These are phyloP conservation scores for Nothobranchius furzeri DNA, from an alignment of 2,113 vertebrate genomes.

Conservation along the genomic window DNA sequence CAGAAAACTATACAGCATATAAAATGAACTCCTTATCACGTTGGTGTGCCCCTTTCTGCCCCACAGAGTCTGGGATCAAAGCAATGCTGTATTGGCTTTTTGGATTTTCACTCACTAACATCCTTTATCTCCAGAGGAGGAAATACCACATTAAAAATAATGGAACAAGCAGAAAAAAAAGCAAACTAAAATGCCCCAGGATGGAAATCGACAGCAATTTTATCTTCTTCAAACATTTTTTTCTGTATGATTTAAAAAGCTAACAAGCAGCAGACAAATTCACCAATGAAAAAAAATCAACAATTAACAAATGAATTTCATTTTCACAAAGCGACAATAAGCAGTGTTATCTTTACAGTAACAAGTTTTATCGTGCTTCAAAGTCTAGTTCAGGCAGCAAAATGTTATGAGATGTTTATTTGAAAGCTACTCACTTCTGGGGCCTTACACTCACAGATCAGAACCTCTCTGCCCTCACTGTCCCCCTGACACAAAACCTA, in stretches of 20 bases:
- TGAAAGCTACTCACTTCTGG: not conserved
- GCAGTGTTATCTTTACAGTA: not conserved
- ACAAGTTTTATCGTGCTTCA: not conserved
- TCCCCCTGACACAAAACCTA: constrained; percentile 8
- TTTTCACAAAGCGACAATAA: not conserved
- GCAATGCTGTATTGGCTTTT: constrained; percentile 19
- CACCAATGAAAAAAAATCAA: not conserved
- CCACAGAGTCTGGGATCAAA: constrained; percentile 8
- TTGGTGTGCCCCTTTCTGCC: constrained; percentile 14
- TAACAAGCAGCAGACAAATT: not conserved
- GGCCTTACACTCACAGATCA: constrained; percentile 17
- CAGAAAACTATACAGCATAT: constrained; percentile 3
- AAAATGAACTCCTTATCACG: constrained; percentile 21
- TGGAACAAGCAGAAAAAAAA: constrained; percentile 21
- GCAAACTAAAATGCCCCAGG: constrained; percentile 9
- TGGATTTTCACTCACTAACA: constrained; percentile 3
- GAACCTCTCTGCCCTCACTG: constrained; percentile 22
- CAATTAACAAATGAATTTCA: not conserved
- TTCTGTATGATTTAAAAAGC: not conserved
- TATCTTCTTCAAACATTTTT: not conserved
- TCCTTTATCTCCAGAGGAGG: constrained; percentile 14
- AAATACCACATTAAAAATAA: constrained; percentile 19
- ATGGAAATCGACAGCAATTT: constrained; percentile 9
- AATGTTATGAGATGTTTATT: constrained; percentile 6
- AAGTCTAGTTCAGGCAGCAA: constrained; percentile 1